Base-by-base conservation (phyloP, 1,140 invertebrate species). In the Neuroterus valhalla region DNA sequence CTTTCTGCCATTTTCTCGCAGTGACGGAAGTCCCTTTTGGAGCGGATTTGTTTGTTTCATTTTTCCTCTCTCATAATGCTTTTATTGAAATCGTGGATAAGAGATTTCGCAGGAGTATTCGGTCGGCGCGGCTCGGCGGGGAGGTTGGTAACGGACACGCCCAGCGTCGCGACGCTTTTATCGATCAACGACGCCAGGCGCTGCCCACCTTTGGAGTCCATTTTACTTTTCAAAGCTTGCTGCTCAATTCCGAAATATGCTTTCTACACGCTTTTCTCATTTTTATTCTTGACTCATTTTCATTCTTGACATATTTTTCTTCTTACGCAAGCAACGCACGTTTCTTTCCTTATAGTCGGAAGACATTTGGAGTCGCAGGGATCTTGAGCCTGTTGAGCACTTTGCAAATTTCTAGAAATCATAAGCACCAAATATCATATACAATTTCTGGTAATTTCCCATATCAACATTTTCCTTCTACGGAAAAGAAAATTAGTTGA, bases 101-200 rank as follows among this genome's bases (percentile, higher is more conserved):
- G 31, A 38, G 31, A 38, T 38, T 38, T 5, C 31, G 31, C 31
- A 8, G 31, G 31, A 38, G 31, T 38, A 38, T 38, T 23, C 62
- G 31, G 23, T 31, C 17, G 5, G 11, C 38, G 31, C 17, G 31
- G 26, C 17, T 38, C 5, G 31, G 62, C 11, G 66, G 81, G 85
- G 81, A 77, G 81, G 83, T 77, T 78, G 78, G 82, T 77, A 78
- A 48, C 78, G 80, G 84, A 86, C 86, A 87, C 86, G 86, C 86
- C 85, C 85, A 86, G 84, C 85, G 86, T 87, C 86, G 85, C 86
- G 86, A 87, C 86, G 85, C 84, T 83, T 80, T 85, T 87, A 87
- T 87, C 86, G 86, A 87, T 87, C 86, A 86, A 85, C 76, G 74
- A 46, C 11, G 67, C 45, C 68, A 52, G 77, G 70, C 80, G 72